Evolutionary conservation across 2,797 vertebrate species (phyloP).

Genomic region (Numenius phaeopus): DNA sequence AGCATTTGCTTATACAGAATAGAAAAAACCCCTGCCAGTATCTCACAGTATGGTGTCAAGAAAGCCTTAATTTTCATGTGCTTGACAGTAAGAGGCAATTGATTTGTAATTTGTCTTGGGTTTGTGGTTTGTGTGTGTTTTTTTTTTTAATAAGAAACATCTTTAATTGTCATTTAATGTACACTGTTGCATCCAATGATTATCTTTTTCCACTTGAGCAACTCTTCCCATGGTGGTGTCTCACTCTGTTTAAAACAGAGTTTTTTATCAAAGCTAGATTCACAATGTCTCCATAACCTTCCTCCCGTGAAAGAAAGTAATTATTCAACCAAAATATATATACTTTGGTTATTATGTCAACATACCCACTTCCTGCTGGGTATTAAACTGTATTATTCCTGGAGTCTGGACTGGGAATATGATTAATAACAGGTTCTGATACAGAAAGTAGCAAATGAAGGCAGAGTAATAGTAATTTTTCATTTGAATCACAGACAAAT

Average conservation of each 20-base stretch:
- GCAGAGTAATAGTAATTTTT: conserved; percentile 67
- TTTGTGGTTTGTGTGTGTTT: not conserved
- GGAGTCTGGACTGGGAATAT: conserved; percentile 14
- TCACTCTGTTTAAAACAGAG: not conserved
- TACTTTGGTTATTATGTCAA: not conserved
- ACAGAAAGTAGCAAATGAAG: conserved; percentile 25
- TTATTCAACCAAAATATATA: not conserved
- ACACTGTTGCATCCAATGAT: not conserved
- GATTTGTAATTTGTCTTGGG: conserved; percentile 8
- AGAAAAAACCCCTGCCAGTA: not conserved
- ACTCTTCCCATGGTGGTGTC: not conserved
- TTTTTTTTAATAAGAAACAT: not conserved
- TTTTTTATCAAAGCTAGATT: not conserved
- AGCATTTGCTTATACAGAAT: not conserved
- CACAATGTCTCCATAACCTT: not conserved
- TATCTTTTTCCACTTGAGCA: not conserved
- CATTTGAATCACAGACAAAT: conserved; percentile 63
- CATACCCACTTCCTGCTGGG: conserved; percentile 26
- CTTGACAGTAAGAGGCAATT: conserved; percentile 7
- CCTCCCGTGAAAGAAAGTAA: not conserved
- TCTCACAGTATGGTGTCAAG: not conserved
- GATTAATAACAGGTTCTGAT: conserved; percentile 45
- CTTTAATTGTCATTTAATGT: not conserved
- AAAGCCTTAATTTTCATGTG: not conserved
- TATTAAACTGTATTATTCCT: conserved; percentile 38